These are phyloP conservation scores for Anas flavirostris DNA, from an alignment of 2,797 vertebrate genomes.

Conservation along the genomic window DNA sequence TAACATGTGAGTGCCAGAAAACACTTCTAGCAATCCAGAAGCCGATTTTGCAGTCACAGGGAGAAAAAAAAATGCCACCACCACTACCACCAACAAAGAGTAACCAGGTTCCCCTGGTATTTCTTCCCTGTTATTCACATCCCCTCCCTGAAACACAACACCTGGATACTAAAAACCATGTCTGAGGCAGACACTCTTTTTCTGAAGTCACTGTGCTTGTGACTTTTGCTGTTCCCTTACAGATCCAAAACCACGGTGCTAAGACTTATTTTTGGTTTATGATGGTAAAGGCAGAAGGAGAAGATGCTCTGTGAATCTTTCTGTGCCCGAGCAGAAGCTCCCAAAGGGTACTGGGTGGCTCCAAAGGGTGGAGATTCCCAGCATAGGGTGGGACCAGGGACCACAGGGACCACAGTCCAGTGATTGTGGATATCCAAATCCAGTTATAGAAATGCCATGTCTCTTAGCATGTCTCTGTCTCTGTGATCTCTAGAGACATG, in stretches of 20 bases:
- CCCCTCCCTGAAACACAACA: background rate
- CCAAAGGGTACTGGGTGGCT: background rate
- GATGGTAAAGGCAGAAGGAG: background rate
- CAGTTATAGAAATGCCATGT: background rate
- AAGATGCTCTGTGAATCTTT: background rate
- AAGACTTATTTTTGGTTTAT: background rate
- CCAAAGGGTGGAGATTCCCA: background rate
- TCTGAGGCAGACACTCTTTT: background rate
- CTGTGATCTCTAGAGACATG: background rate
- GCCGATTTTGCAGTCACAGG: background rate
- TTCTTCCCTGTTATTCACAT: background rate
- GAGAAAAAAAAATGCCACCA: background rate
- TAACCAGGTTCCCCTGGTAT: background rate
- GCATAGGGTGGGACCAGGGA: background rate
- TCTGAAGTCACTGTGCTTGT: background rate
- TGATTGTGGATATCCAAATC: background rate
- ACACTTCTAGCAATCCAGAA: background rate
- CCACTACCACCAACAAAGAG: background rate
- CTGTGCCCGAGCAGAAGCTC: background rate
- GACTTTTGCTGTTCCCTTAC: background rate
- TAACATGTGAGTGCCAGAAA: background rate
- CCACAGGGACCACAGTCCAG: background rate
- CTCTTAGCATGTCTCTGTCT: background rate
- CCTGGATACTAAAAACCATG: background rate
- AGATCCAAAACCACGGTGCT: background rate